Conservation (phyloP, 2,113 vertebrate species). For the Pithys albifrons region DNA sequence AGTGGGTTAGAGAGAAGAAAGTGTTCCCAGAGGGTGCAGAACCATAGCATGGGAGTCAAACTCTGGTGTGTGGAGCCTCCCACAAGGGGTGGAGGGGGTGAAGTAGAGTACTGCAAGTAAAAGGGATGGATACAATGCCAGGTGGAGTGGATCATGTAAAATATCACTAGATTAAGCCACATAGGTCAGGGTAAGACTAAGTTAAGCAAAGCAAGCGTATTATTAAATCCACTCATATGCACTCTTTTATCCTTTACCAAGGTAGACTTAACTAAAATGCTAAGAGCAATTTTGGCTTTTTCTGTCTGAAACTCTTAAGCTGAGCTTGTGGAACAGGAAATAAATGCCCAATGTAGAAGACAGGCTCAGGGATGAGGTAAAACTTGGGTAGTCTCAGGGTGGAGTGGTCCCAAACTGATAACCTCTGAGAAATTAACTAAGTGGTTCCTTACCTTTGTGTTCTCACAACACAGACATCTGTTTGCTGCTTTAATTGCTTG, state of each 20-base stretch:
- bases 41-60: not conserved
- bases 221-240: not conserved
- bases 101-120: rapidly evolving
- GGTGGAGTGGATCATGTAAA: not conserved
- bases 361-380: not conserved
- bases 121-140: not conserved
- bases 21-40: not conserved
- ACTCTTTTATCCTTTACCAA: not conserved
- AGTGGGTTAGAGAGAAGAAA: not conserved
- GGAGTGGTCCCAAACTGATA: not conserved
- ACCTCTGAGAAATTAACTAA: not conserved
- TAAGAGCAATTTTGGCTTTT: not conserved
- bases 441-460: not conserved
- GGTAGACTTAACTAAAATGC: not conserved
- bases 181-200: not conserved
- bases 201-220: not conserved
- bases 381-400: not conserved
- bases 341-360: not conserved
- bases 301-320: not conserved
- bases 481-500: not conserved
- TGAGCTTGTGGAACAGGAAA: not conserved
- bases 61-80: rapidly evolving
- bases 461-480: not conserved
- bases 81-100: not conserved
- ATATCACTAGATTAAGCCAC: not conserved